These are phyloP conservation scores for Dolichomitus sp. DNA, from an alignment of 2,888 invertebrate genomes.

Conservation along the genomic window DNA sequence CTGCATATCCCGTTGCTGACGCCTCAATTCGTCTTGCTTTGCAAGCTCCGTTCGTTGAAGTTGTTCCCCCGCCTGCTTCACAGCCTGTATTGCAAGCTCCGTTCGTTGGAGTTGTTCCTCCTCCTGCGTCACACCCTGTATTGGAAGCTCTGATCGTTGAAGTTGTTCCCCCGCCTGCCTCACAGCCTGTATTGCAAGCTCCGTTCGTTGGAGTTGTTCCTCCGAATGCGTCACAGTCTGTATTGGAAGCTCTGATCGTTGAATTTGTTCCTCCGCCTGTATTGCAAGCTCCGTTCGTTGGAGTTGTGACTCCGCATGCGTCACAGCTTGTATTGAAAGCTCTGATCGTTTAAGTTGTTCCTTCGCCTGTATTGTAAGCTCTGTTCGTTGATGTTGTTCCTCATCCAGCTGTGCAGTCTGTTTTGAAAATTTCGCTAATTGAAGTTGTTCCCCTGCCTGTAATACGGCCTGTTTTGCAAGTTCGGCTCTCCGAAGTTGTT, in stretches of 20 bases:
- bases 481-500: background rate
- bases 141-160: no score
- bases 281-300: background rate
- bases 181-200: background rate
- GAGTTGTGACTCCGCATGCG: background rate
- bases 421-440: background rate
- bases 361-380: background rate
- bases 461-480: background rate
- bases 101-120: no score
- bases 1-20: background rate
- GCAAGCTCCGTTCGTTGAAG: no score
- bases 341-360: background rate
- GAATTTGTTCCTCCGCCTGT: background rate
- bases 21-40: background rate
- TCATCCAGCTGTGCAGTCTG: background rate
- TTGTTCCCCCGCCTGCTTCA: no score
- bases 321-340: no score
- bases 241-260: no score
- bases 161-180: no score
- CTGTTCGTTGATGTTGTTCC: background rate
- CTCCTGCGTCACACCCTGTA: no score
- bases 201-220: background rate
- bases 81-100: no score
- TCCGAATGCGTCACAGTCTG: no score
- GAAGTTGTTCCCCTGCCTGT: background rate